Evolutionary conservation across 2,113 vertebrate genomes (phyloP).

Genomic region (Sylvilagus bachmani): DNA sequence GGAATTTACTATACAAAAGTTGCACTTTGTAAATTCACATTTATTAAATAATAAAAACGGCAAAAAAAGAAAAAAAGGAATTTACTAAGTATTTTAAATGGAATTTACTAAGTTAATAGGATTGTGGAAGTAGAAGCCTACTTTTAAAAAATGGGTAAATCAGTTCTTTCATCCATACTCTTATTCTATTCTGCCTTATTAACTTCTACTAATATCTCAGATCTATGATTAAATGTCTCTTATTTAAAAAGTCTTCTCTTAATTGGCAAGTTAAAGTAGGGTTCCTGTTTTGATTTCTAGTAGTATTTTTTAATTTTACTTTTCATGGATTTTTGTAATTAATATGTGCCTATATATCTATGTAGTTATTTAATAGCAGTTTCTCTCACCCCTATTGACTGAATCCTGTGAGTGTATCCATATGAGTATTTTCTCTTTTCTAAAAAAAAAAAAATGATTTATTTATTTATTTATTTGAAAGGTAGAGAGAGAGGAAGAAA

Average conservation of each 20-base stretch:
- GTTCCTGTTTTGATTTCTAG: neutral
- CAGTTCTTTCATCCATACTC: neutral
- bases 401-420: neutral
- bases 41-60: no score
- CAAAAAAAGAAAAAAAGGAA: neutral
- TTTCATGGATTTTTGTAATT: neutral
- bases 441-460: no score
- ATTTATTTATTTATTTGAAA: neutral
- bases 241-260: neutral
- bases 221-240: neutral
- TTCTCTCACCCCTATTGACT: neutral
- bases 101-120: neutral
- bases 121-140: neutral
- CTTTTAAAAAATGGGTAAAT: neutral
- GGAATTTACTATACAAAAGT: neutral
- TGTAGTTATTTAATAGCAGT: neutral
- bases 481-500: no score
- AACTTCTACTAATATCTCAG: neutral
- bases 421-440: neutral
- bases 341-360: neutral
- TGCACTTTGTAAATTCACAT: no score
- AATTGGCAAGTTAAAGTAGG: neutral
- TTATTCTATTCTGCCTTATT: neutral
- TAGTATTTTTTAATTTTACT: neutral
- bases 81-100: slow-evolving; percentile 4